phyloP scores from a whole-genome alignment of 2,888 invertebrate genomes.

The Andrena bicolor region DNA sequence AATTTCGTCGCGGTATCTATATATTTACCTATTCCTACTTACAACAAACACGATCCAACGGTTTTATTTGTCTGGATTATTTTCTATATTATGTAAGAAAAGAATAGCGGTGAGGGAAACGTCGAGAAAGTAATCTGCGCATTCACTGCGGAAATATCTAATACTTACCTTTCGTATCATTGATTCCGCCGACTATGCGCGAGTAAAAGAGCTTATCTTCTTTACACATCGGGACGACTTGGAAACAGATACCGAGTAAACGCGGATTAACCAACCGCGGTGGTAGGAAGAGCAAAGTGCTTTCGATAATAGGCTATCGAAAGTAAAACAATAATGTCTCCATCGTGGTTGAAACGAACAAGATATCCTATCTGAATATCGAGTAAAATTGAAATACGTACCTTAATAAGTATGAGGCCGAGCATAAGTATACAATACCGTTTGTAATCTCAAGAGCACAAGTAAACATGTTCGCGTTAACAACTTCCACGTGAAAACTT shows the following conservation, averaged over 20 bases:
- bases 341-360: neutral
- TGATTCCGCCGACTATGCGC: conserved; percentile 13
- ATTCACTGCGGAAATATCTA: neutral
- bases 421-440: neutral
- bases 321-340: conserved; percentile 27
- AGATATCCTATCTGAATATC: neutral
- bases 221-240: conserved; percentile 35
- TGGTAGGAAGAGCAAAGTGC: conserved; percentile 30
- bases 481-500: conserved; percentile 6
- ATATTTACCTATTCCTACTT: too few species aligned
- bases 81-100: too few species aligned
- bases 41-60: too few species aligned
- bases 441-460: neutral
- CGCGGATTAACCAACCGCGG: conserved; percentile 24
- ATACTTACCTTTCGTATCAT: neutral
- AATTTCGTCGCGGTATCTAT: too few species aligned
- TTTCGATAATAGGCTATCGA: conserved; percentile 42
- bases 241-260: conserved; percentile 46
- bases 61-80: too few species aligned
- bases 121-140: too few species aligned
- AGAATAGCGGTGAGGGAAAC: too few species aligned
- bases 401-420: neutral
- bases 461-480: neutral
- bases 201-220: conserved; percentile 51
- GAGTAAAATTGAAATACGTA: conserved; percentile 4